These are phyloP conservation scores for Gopherus flavomarginatus DNA, from an alignment of 2,113 vertebrate species.

Conservation along the genomic window DNA sequence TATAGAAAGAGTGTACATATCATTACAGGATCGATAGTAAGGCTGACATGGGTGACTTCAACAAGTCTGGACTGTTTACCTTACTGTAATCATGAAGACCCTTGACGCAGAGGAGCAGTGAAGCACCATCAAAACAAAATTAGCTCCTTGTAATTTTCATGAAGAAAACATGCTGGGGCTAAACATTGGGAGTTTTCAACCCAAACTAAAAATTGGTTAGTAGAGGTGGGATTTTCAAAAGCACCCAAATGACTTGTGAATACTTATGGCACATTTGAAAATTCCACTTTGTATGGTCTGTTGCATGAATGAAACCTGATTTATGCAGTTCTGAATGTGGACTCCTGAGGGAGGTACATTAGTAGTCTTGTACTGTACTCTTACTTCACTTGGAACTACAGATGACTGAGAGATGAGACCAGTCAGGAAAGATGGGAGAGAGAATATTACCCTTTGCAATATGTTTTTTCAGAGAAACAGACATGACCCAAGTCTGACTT, in stretches of 20 bases:
- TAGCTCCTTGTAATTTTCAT: neutral
- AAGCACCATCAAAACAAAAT: slow-evolving; percentile 10
- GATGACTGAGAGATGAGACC: neutral
- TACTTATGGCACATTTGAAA: neutral
- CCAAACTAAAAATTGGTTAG: neutral
- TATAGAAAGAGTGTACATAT: slow-evolving; percentile 33
- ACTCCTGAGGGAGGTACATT: neutral
- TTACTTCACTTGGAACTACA: neutral
- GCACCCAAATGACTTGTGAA: neutral
- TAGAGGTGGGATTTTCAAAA: neutral
- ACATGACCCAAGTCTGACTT: neutral
- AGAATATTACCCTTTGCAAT: neutral
- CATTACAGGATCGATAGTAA: slow-evolving; percentile 18
- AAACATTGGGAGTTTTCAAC: neutral
- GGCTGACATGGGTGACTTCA: neutral
- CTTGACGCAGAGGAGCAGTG: neutral
- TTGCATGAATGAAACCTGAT: neutral
- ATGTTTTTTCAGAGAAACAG: neutral
- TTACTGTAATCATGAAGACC: neutral
- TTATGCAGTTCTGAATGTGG: neutral
- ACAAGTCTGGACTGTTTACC: slow-evolving; percentile 2
- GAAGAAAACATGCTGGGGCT: neutral
- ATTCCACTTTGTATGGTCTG: neutral
- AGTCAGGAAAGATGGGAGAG: neutral
- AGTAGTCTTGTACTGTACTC: neutral